Base-by-base conservation (phyloP, 2,888 invertebrate genomes). In the Melinaea menophilus region DNA sequence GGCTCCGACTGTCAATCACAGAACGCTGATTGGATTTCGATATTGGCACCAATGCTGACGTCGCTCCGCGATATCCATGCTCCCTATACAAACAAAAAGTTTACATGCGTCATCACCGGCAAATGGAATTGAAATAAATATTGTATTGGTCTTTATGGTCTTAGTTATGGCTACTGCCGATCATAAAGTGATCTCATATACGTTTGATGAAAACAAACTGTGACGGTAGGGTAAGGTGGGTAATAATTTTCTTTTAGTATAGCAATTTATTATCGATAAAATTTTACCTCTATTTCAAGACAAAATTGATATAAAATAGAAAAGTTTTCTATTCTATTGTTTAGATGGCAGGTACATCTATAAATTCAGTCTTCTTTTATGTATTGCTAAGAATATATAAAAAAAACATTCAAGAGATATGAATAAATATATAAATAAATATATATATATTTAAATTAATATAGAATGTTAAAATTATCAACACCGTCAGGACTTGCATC, bases 21-120 rank as follows among this genome's bases (percentile, higher is more conserved):
- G 75, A 72, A 71, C 80, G 79, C 79, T 85, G 86, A 86, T 88
- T 87, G 86, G 84, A 84, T 86, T 87, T 78, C 79, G 77, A 79
- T 84, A 84, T 85, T 81, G 83, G 76, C 79, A 76, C 78, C 79
- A 77, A 75, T 75, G 72, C 72, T 76, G 77, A 78, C 76, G 76
- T 75, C 77, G 79, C 62, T 47, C 59, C 61, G 12, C 41, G 45
- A 22, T 58, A 62, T 55, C 56, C 63, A 63, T 55, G 48, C 31
- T 35, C 51, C 33, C 41, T 56, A 61, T 58, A 37, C 60, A 66
- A 60, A 63, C 65, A 67, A 61, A 63, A 68, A 65, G 59, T 65
- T 68, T 68, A 68, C 65, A 59, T 63, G 68, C 61, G 68, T 68
- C 68, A 65, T 68, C 68, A 64, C 63, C 60, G 59, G 61, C 63